Conservation (phyloP, 2,113 vertebrate genomes). For the Tetrao urogallus region DNA sequence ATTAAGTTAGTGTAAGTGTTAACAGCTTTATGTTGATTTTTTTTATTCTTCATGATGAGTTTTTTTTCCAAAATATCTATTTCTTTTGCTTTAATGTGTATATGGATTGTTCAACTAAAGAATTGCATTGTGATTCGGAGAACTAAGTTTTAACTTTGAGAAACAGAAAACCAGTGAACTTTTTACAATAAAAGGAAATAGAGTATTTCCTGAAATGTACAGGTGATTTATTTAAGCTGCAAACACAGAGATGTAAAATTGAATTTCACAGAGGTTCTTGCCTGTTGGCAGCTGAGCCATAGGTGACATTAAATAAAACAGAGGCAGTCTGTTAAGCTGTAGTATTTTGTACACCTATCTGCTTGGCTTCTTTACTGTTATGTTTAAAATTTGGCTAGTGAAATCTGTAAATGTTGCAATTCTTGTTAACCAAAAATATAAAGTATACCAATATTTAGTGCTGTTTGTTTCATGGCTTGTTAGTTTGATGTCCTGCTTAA, state of each 20-base stretch:
- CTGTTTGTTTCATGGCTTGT: neutral
- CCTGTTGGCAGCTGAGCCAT: neutral
- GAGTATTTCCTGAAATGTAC: neutral
- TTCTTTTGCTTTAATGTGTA: neutral
- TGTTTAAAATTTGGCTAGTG: neutral
- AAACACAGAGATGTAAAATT: neutral
- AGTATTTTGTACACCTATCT: neutral
- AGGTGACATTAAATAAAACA: neutral
- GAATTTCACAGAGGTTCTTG: neutral
- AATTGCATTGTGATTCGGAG: neutral
- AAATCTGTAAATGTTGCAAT: neutral
- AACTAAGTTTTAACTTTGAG: neutral
- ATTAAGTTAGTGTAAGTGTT: neutral
- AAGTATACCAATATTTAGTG: neutral
- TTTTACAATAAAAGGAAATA: neutral
- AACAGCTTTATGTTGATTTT: neutral
- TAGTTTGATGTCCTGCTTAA: conserved; percentile 30
- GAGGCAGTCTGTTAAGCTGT: neutral
- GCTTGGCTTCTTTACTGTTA: neutral
- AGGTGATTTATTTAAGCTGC: neutral
- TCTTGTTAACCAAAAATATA: neutral
- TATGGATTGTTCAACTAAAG: neutral
- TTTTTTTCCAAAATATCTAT: neutral
- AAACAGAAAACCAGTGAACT: neutral
- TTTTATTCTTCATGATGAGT: neutral